Evolutionary conservation across 2,888 invertebrate species (phyloP).

Genomic region (Macrophya alboannulata): DNA sequence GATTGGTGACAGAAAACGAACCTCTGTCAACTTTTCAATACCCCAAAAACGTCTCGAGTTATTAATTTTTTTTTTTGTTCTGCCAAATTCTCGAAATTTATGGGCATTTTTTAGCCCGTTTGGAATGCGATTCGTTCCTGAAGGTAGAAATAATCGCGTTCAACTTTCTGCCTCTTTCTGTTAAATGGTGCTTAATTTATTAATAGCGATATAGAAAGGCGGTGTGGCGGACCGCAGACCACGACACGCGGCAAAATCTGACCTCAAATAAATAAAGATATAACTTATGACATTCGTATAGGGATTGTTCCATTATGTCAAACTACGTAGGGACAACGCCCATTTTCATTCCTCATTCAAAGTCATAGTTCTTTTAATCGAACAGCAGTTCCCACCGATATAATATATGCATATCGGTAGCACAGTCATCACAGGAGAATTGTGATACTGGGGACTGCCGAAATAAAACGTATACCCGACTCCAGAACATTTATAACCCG

Average conservation of each 20-base stretch:
- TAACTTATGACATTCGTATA: slow-evolving; percentile 49
- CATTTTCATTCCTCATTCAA: slow-evolving; percentile 43
- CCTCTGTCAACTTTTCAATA: neutral
- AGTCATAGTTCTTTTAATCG: slow-evolving; percentile 18
- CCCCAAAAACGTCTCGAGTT: neutral
- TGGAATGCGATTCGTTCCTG: too few relatives aligned
- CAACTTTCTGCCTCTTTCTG: neutral
- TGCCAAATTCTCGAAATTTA: too few relatives aligned
- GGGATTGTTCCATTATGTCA: slow-evolving; percentile 22
- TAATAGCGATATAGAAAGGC: slow-evolving; percentile 16
- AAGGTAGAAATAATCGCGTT: neutral
- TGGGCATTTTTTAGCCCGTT: too few relatives aligned
- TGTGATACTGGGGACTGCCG: slow-evolving; percentile 5
- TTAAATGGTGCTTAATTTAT: slow-evolving; percentile 30
- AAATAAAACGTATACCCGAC: slow-evolving; percentile 12
- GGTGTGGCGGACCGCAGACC: slow-evolving; percentile 29
- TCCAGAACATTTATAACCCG: slow-evolving; percentile 30
- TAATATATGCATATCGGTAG: neutral
- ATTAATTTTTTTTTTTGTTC: neutral
- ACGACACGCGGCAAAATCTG: slow-evolving; percentile 50
- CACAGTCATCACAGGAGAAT: neutral
- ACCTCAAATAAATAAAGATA: slow-evolving; percentile 51
- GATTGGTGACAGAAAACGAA: too few relatives aligned
- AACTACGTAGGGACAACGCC: slow-evolving; percentile 37
- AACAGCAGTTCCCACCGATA: slow-evolving; percentile 41